These are phyloP conservation scores for Crossaster papposus DNA, from an alignment of 53 echinoderm and acorn worm species.

Conservation along the genomic window DNA sequence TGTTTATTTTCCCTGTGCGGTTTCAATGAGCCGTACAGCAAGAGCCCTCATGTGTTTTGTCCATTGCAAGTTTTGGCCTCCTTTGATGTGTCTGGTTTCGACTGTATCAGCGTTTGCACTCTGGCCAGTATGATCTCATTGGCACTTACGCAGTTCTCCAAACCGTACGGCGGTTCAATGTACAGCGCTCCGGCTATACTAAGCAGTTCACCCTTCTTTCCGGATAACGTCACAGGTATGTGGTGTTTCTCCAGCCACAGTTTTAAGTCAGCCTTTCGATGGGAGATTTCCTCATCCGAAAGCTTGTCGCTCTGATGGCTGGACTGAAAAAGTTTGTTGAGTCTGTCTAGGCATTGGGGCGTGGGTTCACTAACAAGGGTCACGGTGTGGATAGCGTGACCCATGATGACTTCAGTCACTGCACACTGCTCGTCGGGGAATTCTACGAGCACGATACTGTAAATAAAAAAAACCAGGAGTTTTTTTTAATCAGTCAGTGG, in stretches of 20 bases:
- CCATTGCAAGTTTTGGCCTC: background rate
- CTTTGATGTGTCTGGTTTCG: slow-evolving; percentile 59
- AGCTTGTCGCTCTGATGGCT: background rate
- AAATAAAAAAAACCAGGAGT: background rate
- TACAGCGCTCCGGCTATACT: slow-evolving; percentile 79
- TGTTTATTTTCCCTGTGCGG: background rate
- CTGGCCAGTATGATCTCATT: slow-evolving; percentile 94
- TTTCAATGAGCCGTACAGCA: no score
- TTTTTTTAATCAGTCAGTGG: background rate
- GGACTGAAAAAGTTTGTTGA: slow-evolving; percentile 41
- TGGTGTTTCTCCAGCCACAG: slow-evolving; percentile 86
- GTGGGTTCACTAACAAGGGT: slow-evolving; percentile 40
- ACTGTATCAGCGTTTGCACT: slow-evolving; percentile 80
- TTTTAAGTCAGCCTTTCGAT: slow-evolving; percentile 69
- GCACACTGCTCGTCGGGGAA: slow-evolving; percentile 28
- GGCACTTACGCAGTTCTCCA: slow-evolving; percentile 86
- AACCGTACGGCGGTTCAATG: slow-evolving; percentile 86
- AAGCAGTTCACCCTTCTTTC: slow-evolving; percentile 70
- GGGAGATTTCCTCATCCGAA: slow-evolving; percentile 36
- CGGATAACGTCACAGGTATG: slow-evolving; percentile 74
- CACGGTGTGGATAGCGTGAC: slow-evolving; percentile 68
- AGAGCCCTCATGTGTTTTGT: slow-evolving; percentile 17
- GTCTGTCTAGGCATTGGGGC: slow-evolving; percentile 32
- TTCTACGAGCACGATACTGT: slow-evolving; percentile 61
- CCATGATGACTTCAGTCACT: slow-evolving; percentile 62